Conservation (phyloP, 2,113 vertebrate genomes). For the Pontoporia blainvillei region DNA sequence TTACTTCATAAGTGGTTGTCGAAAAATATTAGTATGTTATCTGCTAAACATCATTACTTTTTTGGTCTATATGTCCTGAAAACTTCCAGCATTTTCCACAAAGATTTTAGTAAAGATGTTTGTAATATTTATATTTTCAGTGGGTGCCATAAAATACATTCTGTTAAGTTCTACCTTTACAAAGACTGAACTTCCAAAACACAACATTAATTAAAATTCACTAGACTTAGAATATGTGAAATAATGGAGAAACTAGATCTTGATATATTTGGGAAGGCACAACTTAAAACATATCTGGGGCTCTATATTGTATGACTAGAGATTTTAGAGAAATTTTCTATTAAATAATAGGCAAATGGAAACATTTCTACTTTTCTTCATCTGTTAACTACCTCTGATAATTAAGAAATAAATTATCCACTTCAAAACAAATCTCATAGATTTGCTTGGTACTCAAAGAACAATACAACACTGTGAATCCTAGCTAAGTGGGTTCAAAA, state of each 20-base stretch:
- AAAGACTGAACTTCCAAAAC: not conserved
- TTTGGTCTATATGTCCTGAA: not conserved
- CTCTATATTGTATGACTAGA: not conserved
- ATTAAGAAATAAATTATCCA: slow-evolving; percentile 57
- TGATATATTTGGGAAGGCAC: not conserved
- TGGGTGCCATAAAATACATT: not conserved
- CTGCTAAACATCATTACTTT: not conserved
- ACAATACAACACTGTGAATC: slow-evolving; percentile 60
- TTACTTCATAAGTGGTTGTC: not conserved
- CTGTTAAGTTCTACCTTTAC: not conserved
- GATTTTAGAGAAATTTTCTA: not conserved
- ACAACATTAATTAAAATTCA: not conserved
- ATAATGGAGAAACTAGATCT: not conserved
- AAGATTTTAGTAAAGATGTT: not conserved
- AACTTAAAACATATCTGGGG: not conserved
- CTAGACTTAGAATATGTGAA: not conserved
- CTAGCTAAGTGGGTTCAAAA: slow-evolving; percentile 60
- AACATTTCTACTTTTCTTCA: not conserved
- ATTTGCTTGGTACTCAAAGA: slow-evolving; percentile 56
- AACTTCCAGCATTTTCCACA: not conserved
- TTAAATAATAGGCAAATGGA: not conserved
- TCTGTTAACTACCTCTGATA: slow-evolving; percentile 7
- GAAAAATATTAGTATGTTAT: not conserved
- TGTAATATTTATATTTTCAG: not conserved
- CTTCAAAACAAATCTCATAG: slow-evolving; percentile 57